Conservation (phyloP, 2,113 vertebrate genomes). For the Calonectris borealis region DNA sequence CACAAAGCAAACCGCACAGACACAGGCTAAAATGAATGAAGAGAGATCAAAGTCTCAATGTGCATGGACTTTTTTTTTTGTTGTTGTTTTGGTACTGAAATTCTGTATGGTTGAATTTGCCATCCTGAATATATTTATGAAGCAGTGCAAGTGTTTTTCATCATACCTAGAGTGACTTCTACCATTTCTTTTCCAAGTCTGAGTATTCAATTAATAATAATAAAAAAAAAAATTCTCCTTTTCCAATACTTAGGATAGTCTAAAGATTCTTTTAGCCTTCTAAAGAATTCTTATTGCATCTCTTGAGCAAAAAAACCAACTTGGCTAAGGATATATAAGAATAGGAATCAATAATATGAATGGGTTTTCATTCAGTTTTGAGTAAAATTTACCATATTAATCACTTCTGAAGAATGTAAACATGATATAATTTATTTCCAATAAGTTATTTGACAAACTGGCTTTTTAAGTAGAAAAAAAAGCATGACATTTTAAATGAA, state of each 20-base stretch:
- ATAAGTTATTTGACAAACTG: not conserved
- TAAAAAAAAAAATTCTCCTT: not conserved
- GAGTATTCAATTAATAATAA: not conserved
- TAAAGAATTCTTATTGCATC: not conserved
- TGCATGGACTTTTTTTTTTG: fast-evolving
- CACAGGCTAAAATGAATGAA: not conserved
- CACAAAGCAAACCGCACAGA: not conserved
- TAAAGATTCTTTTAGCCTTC: not conserved
- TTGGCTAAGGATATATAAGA: not conserved
- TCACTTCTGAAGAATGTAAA: not conserved
- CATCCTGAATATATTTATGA: not conserved
- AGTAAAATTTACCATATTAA: not conserved
- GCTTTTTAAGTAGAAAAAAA: not conserved
- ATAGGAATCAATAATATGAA: not conserved
- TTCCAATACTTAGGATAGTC: not conserved
- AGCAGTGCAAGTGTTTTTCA: not conserved
- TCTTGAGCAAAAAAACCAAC: not conserved
- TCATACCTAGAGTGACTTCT: not conserved
- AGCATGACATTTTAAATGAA: not conserved
- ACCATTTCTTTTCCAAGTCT: not conserved
- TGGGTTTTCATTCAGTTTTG: not conserved
- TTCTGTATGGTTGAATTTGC: not conserved
- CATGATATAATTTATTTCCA: not conserved
- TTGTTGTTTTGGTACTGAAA: not conserved
- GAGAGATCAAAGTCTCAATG: not conserved